Evolutionary conservation across 2,113 vertebrate genomes (phyloP).

Genomic region (Mustela lutreola): DNA sequence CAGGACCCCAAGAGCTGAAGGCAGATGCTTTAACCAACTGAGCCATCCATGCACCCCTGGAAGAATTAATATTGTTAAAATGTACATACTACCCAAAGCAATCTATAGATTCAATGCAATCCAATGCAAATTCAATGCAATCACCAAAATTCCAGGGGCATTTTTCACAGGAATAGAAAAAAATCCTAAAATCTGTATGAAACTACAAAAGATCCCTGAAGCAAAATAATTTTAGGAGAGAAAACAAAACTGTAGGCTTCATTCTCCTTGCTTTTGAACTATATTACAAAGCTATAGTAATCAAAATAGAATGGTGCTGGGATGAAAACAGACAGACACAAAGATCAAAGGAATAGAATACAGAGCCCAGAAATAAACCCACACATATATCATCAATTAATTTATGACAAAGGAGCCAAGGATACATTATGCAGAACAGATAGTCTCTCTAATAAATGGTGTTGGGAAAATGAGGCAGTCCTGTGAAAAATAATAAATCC

Average conservation of each 20-base stretch:
- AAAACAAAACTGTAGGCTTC: not conserved
- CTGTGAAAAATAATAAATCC: not conserved
- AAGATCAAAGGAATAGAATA: not conserved
- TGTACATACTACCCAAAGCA: not conserved
- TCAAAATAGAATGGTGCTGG: not conserved
- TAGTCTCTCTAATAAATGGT: not conserved
- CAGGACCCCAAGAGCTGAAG: no score
- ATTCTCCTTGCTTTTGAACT: not conserved
- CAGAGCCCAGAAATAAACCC: not conserved
- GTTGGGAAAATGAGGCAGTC: not conserved
- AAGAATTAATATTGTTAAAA: constrained; percentile 1
- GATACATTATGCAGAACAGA: not conserved
- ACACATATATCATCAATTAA: not conserved
- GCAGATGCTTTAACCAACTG: no score
- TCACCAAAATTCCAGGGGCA: not conserved
- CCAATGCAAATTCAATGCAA: not conserved
- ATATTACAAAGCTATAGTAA: not conserved
- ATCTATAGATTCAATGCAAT: not conserved
- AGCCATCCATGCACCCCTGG: not conserved
- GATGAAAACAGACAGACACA: not conserved
- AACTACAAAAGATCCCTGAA: not conserved
- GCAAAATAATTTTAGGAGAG: not conserved
- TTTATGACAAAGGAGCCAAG: not conserved
- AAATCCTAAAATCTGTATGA: not conserved
- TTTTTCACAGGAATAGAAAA: not conserved